Percentiles rank a stretch among this genome's conserved stretches.
phyloP scores from a whole-genome alignment of 1,140 invertebrate genomes.

The Neomicropteryx cornuta region DNA sequence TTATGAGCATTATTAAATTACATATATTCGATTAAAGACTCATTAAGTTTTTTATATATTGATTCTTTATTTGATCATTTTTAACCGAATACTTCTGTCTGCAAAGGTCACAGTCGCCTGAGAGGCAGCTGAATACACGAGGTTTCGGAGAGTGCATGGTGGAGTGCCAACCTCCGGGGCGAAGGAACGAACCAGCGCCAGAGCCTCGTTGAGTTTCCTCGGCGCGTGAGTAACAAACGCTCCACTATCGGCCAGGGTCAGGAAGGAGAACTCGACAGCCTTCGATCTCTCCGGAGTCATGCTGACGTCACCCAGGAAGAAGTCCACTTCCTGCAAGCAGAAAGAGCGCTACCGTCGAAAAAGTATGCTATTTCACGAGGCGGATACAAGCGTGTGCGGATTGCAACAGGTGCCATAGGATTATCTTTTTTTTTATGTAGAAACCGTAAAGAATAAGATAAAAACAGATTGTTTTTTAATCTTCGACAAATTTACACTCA shows the following conservation, averaged over 20 bases:
- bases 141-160: no score
- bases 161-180: constrained; percentile 54
- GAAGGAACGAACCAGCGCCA: constrained; percentile 56
- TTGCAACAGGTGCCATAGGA: not conserved
- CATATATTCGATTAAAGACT: no score
- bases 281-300: constrained; percentile 54
- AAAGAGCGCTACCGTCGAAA: no score
- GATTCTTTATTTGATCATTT: no score
- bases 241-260: constrained; percentile 57
- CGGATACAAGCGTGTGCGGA: not conserved
- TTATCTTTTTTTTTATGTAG: not conserved
- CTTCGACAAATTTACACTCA: no score
- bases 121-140: no score
- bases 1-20: not conserved
- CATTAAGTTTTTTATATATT: no score
- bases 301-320: constrained; percentile 57
- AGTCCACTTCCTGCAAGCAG: constrained; percentile 49
- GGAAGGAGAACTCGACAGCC: constrained; percentile 58
- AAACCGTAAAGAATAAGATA: no score
- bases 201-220: constrained; percentile 52
- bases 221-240: constrained; percentile 60
- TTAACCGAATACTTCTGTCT: no score
- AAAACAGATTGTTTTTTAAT: no score
- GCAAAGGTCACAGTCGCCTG: no score
- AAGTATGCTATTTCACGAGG: not conserved